phyloP scores from a whole-genome alignment of 2,888 invertebrate species.

The Biston betularia region DNA sequence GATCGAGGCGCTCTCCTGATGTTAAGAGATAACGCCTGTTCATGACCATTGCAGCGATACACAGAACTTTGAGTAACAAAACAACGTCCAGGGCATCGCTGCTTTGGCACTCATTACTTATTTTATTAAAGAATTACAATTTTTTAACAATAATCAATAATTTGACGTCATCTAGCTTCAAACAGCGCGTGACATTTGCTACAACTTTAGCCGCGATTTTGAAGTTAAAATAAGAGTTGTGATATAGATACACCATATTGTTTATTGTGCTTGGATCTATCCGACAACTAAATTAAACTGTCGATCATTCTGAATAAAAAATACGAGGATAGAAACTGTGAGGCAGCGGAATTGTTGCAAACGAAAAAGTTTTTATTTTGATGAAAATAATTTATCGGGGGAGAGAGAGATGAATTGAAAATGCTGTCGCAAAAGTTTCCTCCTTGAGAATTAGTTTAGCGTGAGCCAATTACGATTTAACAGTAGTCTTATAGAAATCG shows the following conservation, averaged over 20 bases:
- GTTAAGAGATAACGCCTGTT: too few relatives aligned
- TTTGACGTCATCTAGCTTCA: too few relatives aligned
- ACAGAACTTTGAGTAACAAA: too few relatives aligned
- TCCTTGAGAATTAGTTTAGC: not conserved
- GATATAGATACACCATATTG: conserved; percentile 5
- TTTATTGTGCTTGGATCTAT: conserved; percentile 18
- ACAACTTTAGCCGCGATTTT: not conserved
- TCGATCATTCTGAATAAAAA: conserved; percentile 46
- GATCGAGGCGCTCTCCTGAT: too few relatives aligned
- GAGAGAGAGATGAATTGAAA: conserved; percentile 27
- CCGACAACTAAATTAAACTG: conserved; percentile 47
- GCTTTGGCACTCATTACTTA: too few relatives aligned
- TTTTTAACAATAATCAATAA: too few relatives aligned
- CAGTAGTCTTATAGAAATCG: too few relatives aligned
- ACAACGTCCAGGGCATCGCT: too few relatives aligned
- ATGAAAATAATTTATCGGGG: conserved; percentile 23
- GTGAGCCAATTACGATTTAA: too few relatives aligned
- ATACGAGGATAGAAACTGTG: conserved; percentile 36
- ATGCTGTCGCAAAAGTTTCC: conserved; percentile 16
- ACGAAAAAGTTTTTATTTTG: conserved; percentile 31
- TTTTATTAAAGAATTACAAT: too few relatives aligned
- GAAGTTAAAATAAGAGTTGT: not conserved
- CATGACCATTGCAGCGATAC: too few relatives aligned
- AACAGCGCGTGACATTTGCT: not conserved
- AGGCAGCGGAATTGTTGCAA: conserved; percentile 28